phyloP scores from a whole-genome alignment of 2,797 vertebrate species.

The Sparidentex hasta region DNA sequence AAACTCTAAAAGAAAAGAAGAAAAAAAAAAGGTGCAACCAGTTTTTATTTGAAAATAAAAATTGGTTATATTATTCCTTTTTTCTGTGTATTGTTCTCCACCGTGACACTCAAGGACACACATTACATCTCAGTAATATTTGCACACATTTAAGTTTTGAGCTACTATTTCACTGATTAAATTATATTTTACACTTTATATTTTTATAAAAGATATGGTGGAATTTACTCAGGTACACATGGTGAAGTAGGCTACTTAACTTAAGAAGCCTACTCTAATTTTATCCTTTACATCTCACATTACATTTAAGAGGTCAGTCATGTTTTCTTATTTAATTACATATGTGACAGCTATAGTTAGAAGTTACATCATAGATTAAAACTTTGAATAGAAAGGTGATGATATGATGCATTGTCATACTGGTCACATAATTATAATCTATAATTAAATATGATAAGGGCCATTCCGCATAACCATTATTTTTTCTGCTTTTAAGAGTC shows the following conservation, averaged over 20 bases:
- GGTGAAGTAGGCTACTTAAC: not conserved
- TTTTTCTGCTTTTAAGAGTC: not conserved
- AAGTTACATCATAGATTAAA: not conserved
- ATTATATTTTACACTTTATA: not conserved
- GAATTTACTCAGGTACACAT: not conserved
- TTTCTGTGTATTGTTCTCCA: constrained; percentile 41
- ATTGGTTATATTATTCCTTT: constrained; percentile 69
- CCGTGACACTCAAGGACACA: not conserved
- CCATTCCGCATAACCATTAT: not conserved
- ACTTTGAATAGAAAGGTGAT: not conserved
- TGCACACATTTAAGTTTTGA: not conserved
- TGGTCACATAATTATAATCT: not conserved
- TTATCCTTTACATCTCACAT: not conserved
- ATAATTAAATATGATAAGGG: not conserved
- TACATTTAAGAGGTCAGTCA: not conserved
- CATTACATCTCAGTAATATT: not conserved
- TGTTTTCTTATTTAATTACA: not conserved
- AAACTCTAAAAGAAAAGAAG: constrained; percentile 59
- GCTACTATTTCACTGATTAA: not conserved
- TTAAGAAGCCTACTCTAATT: not conserved
- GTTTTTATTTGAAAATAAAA: constrained; percentile 76
- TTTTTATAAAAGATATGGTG: not conserved
- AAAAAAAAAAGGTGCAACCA: constrained; percentile 63
- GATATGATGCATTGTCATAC: not conserved
- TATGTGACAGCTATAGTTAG: not conserved